Evolutionary conservation across 1,140 invertebrate species (phyloP).

Genomic region (Heliconius nattereri): DNA sequence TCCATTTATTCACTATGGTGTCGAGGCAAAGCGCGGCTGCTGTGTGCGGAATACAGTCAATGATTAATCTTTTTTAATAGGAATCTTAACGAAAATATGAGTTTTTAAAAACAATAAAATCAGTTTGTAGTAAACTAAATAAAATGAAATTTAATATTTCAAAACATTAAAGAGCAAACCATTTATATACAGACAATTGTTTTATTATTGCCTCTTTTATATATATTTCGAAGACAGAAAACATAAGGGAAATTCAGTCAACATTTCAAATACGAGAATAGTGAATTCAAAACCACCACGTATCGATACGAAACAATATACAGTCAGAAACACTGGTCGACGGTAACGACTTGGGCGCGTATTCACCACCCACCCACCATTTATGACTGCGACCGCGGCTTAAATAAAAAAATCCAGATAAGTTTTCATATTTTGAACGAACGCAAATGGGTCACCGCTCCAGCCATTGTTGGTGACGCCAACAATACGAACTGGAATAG

Average conservation of each 20-base stretch:
- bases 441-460: conserved; percentile 61
- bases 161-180: no score
- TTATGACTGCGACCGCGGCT: conserved; percentile 15
- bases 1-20: no score
- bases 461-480: conserved; percentile 55
- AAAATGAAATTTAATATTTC: no score
- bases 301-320: background rate
- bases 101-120: no score
- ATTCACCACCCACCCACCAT: conserved; percentile 1
- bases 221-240: background rate
- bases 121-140: no score
- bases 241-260: background rate
- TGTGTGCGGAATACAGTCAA: no score
- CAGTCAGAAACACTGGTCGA: conserved; percentile 3
- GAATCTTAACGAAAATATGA: no score
- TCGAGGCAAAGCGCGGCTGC: no score
- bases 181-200: no score
- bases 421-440: conserved; percentile 58
- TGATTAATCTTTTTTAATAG: no score
- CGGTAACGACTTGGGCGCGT: conserved; percentile 13
- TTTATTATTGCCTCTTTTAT: no score
- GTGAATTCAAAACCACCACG: background rate
- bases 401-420: conserved; percentile 42
- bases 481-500: conserved; percentile 66
- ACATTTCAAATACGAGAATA: background rate